phyloP scores from a whole-genome alignment of 2,888 invertebrate species.

The Drosophila algonquin region DNA sequence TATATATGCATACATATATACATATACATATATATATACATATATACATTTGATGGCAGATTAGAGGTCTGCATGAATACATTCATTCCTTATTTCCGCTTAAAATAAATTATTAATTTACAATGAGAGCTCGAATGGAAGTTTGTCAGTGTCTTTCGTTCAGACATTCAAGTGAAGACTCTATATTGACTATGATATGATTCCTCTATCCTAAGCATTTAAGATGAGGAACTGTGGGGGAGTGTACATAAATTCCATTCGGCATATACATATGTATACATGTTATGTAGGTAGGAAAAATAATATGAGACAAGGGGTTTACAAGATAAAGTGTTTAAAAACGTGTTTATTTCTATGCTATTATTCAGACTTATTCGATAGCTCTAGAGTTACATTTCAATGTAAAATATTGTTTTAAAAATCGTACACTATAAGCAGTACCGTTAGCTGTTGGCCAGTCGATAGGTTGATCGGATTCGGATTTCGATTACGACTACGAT shows the following conservation, averaged over 20 bases:
- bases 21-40: neutral
- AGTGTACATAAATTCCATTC: too few species aligned
- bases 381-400: conserved; percentile 74
- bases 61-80: too few species aligned
- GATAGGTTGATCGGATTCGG: neutral
- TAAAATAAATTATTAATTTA: too few species aligned
- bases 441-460: conserved; percentile 2
- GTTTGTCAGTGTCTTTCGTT: too few species aligned
- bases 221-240: too few species aligned
- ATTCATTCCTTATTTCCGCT: too few species aligned
- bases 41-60: neutral
- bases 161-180: too few species aligned
- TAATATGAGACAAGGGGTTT: neutral
- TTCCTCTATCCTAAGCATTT: too few species aligned
- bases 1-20: neutral
- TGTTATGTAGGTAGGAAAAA: too few species aligned
- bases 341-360: conserved; percentile 43
- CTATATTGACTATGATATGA: too few species aligned
- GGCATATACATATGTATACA: neutral
- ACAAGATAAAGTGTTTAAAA: conserved; percentile 48
- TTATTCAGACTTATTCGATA: conserved; percentile 72
- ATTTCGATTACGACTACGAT: conserved; percentile 9
- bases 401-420: conserved; percentile 53
- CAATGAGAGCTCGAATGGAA: too few species aligned
- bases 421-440: conserved; percentile 25